A percentile compares a stretch with the other conserved stretches of the same genome.
Conservation (phyloP, 2,888 invertebrate species). For the Pomacea canaliculata region DNA sequence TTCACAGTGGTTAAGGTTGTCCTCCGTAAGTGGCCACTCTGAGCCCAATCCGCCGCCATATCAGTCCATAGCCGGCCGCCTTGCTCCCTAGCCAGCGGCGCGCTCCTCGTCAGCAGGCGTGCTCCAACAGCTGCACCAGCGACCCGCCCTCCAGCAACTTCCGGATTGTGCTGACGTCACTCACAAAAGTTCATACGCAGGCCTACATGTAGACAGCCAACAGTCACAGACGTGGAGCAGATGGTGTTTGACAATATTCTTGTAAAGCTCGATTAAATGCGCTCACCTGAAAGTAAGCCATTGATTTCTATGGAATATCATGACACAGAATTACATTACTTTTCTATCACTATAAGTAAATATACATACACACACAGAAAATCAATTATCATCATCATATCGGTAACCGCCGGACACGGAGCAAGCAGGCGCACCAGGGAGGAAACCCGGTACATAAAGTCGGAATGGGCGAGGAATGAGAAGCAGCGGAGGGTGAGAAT, state of each 20-base stretch:
- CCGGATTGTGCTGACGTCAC: slow-evolving; percentile 8
- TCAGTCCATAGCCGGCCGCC: neutral
- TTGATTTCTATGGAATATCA: neutral
- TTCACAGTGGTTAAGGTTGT: slow-evolving; percentile 1
- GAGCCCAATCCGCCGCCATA: slow-evolving; percentile 2
- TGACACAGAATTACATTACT: no score
- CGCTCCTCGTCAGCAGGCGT: slow-evolving; percentile 2
- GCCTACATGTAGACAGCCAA: slow-evolving; percentile 17
- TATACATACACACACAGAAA: no score
- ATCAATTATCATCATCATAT: no score
- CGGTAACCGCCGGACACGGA: no score
- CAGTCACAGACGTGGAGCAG: neutral
- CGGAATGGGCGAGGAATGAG: no score
- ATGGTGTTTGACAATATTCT: neutral
- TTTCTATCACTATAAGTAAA: no score
- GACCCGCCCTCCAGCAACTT: slow-evolving; percentile 11
- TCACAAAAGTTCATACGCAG: neutral
- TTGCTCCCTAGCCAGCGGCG: slow-evolving; percentile 3
- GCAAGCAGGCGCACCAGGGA: no score
- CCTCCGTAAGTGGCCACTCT: neutral
- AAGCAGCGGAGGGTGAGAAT: no score
- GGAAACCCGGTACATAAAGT: no score
- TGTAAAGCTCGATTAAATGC: neutral
- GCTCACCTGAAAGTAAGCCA: slow-evolving; percentile 2
- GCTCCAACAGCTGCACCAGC: slow-evolving; percentile 3